Percentiles rank a stretch among this genome's conserved stretches.
These are phyloP conservation scores for Jordanella pulchra DNA, from an alignment of 2,797 vertebrate genomes.

Conservation along the genomic window DNA sequence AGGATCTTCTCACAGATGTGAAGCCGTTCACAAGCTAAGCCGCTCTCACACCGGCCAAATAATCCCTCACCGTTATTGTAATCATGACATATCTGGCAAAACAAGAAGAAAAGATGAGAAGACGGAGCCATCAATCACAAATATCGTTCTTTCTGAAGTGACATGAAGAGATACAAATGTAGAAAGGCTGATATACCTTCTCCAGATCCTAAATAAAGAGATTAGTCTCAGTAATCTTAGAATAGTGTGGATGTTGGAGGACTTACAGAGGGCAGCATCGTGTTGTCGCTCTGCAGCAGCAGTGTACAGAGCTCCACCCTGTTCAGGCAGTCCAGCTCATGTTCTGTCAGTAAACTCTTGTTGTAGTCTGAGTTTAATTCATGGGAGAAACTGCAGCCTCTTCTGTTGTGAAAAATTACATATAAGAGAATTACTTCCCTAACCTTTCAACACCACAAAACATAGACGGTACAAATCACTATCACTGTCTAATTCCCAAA, in stretches of 20 bases:
- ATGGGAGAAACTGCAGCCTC: conserved; percentile 65
- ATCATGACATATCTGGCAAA: conserved; percentile 66
- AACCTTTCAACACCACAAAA: no score
- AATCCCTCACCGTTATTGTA: conserved; percentile 74
- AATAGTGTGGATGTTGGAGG: background rate
- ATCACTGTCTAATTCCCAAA: no score
- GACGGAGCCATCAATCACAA: no score
- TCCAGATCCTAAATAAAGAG: no score
- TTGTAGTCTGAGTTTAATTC: conserved; percentile 55
- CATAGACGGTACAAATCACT: no score
- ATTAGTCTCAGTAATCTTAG: background rate
- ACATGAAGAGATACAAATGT: background rate
- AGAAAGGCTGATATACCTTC: background rate
- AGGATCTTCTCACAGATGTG: conserved; percentile 75
- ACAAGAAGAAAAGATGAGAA: background rate
- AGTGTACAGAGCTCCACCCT: conserved; percentile 62
- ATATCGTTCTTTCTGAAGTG: background rate
- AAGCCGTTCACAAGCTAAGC: conserved; percentile 57
- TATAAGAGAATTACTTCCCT: background rate
- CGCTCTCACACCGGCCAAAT: conserved; percentile 59
- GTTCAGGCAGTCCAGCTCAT: conserved; percentile 62
- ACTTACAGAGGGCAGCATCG: conserved; percentile 69
- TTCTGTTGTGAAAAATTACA: conserved; percentile 37
- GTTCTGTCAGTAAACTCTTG: conserved; percentile 12
- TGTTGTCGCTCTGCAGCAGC: conserved; percentile 73